Conservation (phyloP, 2,888 invertebrate genomes). For the Cryptocheilus praepositus region DNA sequence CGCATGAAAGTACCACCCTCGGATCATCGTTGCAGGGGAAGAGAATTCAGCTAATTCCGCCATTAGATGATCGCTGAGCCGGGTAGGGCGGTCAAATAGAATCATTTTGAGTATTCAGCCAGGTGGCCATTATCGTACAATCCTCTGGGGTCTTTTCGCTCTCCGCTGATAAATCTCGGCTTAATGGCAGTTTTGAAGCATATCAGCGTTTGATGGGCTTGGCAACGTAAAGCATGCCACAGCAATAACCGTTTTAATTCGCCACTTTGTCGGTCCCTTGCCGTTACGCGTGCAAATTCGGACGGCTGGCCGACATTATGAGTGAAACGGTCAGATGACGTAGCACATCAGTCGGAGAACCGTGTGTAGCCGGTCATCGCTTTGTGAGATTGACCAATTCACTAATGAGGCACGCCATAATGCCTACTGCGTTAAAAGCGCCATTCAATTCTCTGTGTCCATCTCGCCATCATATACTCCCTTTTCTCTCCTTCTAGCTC, state of each 20-base stretch:
- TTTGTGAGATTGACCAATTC: conserved; percentile 64
- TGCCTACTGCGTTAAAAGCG: conserved; percentile 43
- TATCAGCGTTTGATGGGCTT: conserved; percentile 64
- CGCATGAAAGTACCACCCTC: too few relatives aligned
- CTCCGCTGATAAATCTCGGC: conserved; percentile 24
- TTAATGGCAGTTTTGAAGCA: conserved; percentile 61
- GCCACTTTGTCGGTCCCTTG: conserved; percentile 27
- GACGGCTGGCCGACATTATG: conserved; percentile 19
- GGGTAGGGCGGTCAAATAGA: conserved; percentile 27
- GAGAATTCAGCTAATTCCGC: conserved; percentile 36
- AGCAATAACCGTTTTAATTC: conserved; percentile 45
- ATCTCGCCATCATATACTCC: background rate
- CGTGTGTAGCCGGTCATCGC: conserved; percentile 31
- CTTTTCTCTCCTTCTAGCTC: background rate
- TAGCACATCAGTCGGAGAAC: conserved; percentile 22
- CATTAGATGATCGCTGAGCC: conserved; percentile 31
- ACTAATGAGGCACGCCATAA: conserved; percentile 64
- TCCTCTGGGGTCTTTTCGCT: conserved; percentile 37
- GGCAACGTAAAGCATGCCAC: conserved; percentile 58
- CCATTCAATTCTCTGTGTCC: conserved; percentile 20
- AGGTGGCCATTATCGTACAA: conserved; percentile 41
- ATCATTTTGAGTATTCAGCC: conserved; percentile 46
- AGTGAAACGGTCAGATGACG: conserved; percentile 40
- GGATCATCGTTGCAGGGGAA: conserved; percentile 12
- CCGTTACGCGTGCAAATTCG: conserved; percentile 9